Percentiles rank a stretch among this genome's conserved stretches.
phyloP scores from a whole-genome alignment of 2,888 invertebrate genomes.

The Eudemis profundana region DNA sequence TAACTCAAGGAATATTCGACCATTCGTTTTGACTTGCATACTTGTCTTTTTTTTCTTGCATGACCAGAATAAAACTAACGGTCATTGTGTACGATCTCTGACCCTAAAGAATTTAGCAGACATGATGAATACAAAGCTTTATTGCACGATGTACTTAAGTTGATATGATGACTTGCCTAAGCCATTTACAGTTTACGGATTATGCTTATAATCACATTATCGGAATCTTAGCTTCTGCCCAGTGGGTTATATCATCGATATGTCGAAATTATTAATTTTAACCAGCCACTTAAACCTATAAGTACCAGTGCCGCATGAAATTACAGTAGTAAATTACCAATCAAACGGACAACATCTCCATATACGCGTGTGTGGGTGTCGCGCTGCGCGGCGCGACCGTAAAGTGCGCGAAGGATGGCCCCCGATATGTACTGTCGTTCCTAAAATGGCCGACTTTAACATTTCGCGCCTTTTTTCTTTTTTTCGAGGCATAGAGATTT shows the following conservation, averaged over 20 bases:
- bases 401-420: conserved; percentile 47
- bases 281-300: conserved; percentile 20
- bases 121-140: too few relatives aligned
- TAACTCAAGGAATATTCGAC: background rate
- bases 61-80: too few relatives aligned
- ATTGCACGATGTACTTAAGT: too few relatives aligned
- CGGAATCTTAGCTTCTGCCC: background rate
- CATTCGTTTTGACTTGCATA: too few relatives aligned
- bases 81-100: too few relatives aligned
- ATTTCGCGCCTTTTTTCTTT: conserved; percentile 37
- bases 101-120: too few relatives aligned
- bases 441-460: conserved; percentile 47
- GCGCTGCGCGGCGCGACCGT: conserved; percentile 41
- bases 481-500: conserved; percentile 39
- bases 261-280: conserved; percentile 23
- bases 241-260: background rate
- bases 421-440: conserved; percentile 41
- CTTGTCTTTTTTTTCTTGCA: too few relatives aligned
- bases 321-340: conserved; percentile 43
- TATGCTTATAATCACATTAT: background rate
- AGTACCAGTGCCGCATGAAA: conserved; percentile 38
- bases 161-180: too few relatives aligned
- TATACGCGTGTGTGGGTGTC: conserved; percentile 46
- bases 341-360: conserved; percentile 39
- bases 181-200: too few relatives aligned